A percentile compares a stretch with the other conserved stretches of the same genome.
Evolutionary conservation across 2,113 vertebrate species (phyloP).

Genomic region (crab-eating macaque (Macaca fascicularis)): T2T-MFA8v1.1 NC_088388.1:91256501-91257000

Average conservation of each 20-base stretch:
- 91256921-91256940: background rate
- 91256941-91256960: background rate
- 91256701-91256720: background rate
- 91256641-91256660: background rate
- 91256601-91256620: conserved; percentile 21
- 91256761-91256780: background rate
- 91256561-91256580: background rate
- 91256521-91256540: background rate
- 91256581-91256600: conserved; percentile 28
- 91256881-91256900: background rate
- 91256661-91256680: background rate
- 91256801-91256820: background rate
- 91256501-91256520: background rate
- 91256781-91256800: background rate
- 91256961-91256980: background rate
- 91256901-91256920: background rate
- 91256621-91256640: background rate
- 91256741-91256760: background rate
- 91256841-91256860: background rate
- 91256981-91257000: background rate
- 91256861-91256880: background rate
- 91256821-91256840: background rate
- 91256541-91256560: background rate
- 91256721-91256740: background rate
- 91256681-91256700: background rate